Evolutionary conservation across 2,888 invertebrate genomes (phyloP).

Genomic region (Mongoloraphidia duomilia): DNA sequence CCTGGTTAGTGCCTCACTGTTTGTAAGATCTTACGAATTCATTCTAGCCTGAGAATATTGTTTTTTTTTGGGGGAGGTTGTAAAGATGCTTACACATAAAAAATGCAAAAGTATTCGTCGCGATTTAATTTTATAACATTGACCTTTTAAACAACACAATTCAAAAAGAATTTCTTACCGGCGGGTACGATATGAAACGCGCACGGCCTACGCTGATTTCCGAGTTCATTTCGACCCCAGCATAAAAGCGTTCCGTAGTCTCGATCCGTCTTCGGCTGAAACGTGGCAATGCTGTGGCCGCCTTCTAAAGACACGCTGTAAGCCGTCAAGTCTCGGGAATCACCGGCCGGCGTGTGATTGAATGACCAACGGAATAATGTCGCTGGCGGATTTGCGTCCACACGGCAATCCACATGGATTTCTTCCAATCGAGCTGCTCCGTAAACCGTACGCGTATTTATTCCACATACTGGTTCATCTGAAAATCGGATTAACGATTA

Average conservation of each 20-base stretch:
- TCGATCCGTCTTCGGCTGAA: slow-evolving; percentile 41
- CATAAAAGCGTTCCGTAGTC: slow-evolving; percentile 71
- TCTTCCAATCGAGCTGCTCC: slow-evolving; percentile 40
- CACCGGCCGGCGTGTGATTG: slow-evolving; percentile 43
- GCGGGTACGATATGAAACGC: slow-evolving; percentile 5
- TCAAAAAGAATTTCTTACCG: slow-evolving; percentile 1
- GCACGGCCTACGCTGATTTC: slow-evolving; percentile 30
- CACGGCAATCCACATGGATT: slow-evolving; percentile 35
- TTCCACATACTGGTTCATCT: slow-evolving; percentile 34
- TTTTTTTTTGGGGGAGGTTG: no score
- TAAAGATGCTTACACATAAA: no score
- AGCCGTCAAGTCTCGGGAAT: slow-evolving; percentile 28
- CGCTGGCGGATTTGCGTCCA: slow-evolving; percentile 59
- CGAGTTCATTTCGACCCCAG: slow-evolving; percentile 55
- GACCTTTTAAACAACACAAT: no score
- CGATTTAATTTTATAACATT: no score
- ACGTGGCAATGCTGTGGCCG: slow-evolving; percentile 27
- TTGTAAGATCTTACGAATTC: no score
- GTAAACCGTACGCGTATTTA: slow-evolving; percentile 33
- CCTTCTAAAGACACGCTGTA: slow-evolving; percentile 27
- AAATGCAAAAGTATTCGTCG: no score
- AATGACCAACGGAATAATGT: slow-evolving; percentile 47
- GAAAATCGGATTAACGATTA: neutral
- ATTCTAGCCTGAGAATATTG: no score
- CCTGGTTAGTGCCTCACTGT: no score